Evolutionary conservation across 37 sponge, comb jelly and placozoan genomes (phyloP), one percentile per base, ranked within the genome.

Genomic region (Halichondria panicea): DNA sequence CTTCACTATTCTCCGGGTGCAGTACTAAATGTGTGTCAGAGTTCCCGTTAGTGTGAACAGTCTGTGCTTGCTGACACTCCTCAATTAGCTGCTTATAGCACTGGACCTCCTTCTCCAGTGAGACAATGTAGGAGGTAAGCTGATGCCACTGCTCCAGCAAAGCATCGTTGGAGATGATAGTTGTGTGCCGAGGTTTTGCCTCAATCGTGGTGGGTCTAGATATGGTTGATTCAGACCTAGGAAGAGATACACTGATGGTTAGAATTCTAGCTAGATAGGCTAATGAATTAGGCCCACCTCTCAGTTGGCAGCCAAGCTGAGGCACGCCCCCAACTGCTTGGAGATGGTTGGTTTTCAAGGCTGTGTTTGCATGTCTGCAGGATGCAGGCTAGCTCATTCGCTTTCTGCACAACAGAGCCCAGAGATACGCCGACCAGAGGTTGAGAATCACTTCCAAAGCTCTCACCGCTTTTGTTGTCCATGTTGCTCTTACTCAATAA

Each of bases 31-130:
- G n/a, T n/a, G n/a, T n/a, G n/a, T n/a, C n/a, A n/a, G n/a, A n/a
- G n/a, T n/a, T n/a, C n/a, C n/a, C n/a, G n/a, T n/a, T n/a, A n/a
- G 60, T 27, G 15, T 58, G 60, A 6, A 12, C n/a, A 7, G 60
- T 27, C 12, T 7, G 27, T 21, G 25, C 27, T 27, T 22, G 60
- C 60, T 58, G 60, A 11, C 6, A 4, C 3, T 7, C 32, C 9
- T 70, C 54, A 13, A 50, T 15, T 9, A 70, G 35, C 7, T 27
- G 71, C 25, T 61, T 75, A 63, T 75, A 75, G 24, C 44, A 41
- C 46, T 62, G 75, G 34, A 75, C 46, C 41, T 75, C 75, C 44
- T 68, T 78, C 79, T 78, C 79, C 40, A 78, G 58, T 18, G 41
- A n/a, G 15, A 78, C 68, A 2, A 78, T 78, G 68, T 78, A 78